Conservation (phyloP, 2,797 vertebrate species). For the Heterohyrax brucei region DNA sequence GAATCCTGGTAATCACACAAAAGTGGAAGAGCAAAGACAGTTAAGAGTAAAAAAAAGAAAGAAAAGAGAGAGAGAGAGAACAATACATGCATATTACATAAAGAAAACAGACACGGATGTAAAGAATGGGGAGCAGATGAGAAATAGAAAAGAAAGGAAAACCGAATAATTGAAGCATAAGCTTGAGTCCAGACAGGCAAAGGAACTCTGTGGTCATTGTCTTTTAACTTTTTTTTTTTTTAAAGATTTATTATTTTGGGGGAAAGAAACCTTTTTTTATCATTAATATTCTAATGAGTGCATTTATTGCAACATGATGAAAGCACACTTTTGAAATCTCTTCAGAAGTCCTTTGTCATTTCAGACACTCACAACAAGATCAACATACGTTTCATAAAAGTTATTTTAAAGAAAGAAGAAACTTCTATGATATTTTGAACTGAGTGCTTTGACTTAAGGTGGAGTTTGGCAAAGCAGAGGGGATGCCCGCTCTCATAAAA, state of each 20-base stretch:
- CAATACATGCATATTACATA: neutral
- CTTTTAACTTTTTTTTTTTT: neutral
- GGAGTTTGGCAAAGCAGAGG: neutral
- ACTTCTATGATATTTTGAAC: neutral
- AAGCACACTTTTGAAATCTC: conserved; percentile 20
- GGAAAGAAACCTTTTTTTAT: neutral
- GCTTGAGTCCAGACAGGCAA: neutral
- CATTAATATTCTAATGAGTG: conserved; percentile 22
- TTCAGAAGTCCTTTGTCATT: conserved; percentile 40
- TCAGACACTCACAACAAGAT: conserved; percentile 29
- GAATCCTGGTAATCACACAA: conserved; percentile 38
- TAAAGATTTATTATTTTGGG: neutral
- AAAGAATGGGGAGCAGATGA: neutral
- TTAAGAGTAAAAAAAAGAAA: neutral
- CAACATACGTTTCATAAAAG: neutral
- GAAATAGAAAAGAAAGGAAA: conserved; percentile 16
- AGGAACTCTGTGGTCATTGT: neutral
- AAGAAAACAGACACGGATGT: neutral
- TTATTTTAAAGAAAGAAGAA: conserved; percentile 53
- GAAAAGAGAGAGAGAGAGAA: neutral
- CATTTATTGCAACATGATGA: neutral
- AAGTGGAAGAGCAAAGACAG: neutral
- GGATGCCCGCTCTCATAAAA: neutral
- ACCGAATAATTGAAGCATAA: neutral
- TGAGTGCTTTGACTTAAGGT: neutral